Evolutionary conservation across 2,797 vertebrate genomes (phyloP).

Genomic region (Cyprinella venusta): DNA sequence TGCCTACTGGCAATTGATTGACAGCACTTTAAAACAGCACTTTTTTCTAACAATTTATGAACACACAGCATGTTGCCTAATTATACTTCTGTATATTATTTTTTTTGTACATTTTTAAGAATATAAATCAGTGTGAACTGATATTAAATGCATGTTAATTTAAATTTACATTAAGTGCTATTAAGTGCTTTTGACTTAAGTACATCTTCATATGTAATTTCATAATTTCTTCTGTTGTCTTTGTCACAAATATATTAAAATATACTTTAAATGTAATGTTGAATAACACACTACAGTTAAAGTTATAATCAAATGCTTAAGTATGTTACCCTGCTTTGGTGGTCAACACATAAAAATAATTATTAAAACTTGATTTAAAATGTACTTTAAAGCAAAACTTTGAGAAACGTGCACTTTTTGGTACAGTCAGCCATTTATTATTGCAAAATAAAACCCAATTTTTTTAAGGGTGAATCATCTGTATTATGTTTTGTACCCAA

Average conservation of each 20-base stretch:
- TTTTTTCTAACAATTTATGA: background rate
- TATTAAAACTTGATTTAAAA: background rate
- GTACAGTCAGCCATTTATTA: background rate
- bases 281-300: background rate
- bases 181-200: background rate
- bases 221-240: background rate
- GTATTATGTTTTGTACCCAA: background rate
- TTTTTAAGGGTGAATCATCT: background rate
- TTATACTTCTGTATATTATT: too few species aligned
- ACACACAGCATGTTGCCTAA: background rate
- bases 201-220: background rate
- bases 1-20: background rate
- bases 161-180: background rate
- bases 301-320: background rate
- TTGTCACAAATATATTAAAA: background rate
- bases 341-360: background rate
- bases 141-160: background rate
- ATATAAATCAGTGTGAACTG: background rate
- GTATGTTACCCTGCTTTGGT: too few species aligned
- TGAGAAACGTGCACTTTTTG: background rate
- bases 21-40: background rate
- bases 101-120: background rate
- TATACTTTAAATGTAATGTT: background rate
- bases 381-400: background rate
- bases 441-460: background rate